A percentile compares a stretch with the other conserved stretches of the same genome.
phyloP scores from a whole-genome alignment of 1,140 invertebrate species.

The Drosophila seguyi region DNA sequence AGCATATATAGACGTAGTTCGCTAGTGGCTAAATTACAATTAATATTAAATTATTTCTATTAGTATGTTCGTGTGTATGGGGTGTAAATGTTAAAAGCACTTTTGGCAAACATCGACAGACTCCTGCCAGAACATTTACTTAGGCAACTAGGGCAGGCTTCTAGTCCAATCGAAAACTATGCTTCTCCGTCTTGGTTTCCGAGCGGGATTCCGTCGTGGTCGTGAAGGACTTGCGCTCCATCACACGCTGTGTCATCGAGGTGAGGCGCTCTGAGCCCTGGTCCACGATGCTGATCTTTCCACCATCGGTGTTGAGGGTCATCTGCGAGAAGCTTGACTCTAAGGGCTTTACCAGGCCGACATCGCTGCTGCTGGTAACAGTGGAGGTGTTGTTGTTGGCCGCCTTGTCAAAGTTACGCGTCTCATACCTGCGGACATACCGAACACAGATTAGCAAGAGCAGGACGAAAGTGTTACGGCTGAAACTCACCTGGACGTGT shows the following conservation, averaged over 20 bases:
- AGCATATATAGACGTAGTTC: conserved; percentile 65
- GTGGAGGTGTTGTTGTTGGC: conserved; percentile 56
- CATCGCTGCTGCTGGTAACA: conserved; percentile 51
- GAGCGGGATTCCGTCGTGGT: conserved; percentile 86
- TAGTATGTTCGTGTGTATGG: conserved; percentile 69
- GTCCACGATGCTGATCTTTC: conserved; percentile 79
- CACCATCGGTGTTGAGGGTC: conserved; percentile 80
- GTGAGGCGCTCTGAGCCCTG: conserved; percentile 75
- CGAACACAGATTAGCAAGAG: neutral
- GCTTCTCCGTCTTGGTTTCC: conserved; percentile 85
- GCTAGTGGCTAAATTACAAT: conserved; percentile 78
- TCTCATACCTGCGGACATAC: conserved; percentile 72
- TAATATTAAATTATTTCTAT: conserved; percentile 81
- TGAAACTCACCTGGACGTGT: conserved; percentile 86
- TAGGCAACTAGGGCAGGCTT: conserved; percentile 48
- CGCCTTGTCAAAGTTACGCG: conserved; percentile 80
- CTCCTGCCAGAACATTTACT: conserved; percentile 25
- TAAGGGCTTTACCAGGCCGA: conserved; percentile 64
- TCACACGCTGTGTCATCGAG: conserved; percentile 86
- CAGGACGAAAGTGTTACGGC: rapidly evolving
- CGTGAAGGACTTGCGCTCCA: conserved; percentile 86
- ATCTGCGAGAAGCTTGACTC: conserved; percentile 81
- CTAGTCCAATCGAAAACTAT: conserved; percentile 84
- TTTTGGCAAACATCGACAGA: conserved; percentile 77
- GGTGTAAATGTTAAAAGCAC: conserved; percentile 84